Evolutionary conservation across 2,888 invertebrate genomes (phyloP).

Genomic region (Drosophila testacea): DNA sequence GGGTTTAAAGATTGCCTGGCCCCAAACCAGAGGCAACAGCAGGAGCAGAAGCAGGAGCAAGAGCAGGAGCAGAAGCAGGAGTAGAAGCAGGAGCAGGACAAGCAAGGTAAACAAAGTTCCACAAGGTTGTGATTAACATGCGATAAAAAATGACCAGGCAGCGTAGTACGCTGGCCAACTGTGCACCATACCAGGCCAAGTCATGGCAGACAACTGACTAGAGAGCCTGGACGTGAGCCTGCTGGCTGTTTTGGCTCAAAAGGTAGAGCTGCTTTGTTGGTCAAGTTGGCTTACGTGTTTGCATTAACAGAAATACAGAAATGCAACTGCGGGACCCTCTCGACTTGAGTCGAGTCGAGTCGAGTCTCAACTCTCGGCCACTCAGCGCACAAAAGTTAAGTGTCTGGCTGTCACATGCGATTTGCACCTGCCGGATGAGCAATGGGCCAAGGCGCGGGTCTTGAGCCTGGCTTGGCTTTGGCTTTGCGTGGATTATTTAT

Average conservation of each 20-base stretch:
- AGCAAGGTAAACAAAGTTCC: slow-evolving; percentile 74
- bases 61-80: slow-evolving; percentile 20
- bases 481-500: slow-evolving; percentile 81
- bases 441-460: slow-evolving; percentile 62
- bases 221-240: slow-evolving; percentile 29
- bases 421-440: slow-evolving; percentile 83
- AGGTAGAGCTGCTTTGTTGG: slow-evolving; percentile 43
- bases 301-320: slow-evolving; percentile 53
- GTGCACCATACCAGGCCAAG: slow-evolving; percentile 42
- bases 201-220: slow-evolving; percentile 22
- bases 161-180: slow-evolving; percentile 36
- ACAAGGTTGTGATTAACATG: slow-evolving; percentile 81
- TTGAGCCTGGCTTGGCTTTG: slow-evolving; percentile 4
- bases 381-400: slow-evolving; percentile 75
- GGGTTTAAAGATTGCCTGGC: slow-evolving; percentile 52
- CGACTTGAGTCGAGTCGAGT: slow-evolving; percentile 2
- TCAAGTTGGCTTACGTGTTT: slow-evolving; percentile 73
- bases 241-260: slow-evolving; percentile 39
- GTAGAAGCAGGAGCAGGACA: slow-evolving; percentile 16
- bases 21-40: slow-evolving; percentile 32
- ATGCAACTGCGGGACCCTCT: slow-evolving; percentile 45
- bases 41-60: slow-evolving; percentile 26
- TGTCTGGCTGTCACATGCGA: slow-evolving; percentile 81
- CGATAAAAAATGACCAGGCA: slow-evolving; percentile 78
- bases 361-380: slow-evolving; percentile 42